phyloP scores from a whole-genome alignment of 2,113 vertebrate genomes.

The Mus spicilegus region DNA sequence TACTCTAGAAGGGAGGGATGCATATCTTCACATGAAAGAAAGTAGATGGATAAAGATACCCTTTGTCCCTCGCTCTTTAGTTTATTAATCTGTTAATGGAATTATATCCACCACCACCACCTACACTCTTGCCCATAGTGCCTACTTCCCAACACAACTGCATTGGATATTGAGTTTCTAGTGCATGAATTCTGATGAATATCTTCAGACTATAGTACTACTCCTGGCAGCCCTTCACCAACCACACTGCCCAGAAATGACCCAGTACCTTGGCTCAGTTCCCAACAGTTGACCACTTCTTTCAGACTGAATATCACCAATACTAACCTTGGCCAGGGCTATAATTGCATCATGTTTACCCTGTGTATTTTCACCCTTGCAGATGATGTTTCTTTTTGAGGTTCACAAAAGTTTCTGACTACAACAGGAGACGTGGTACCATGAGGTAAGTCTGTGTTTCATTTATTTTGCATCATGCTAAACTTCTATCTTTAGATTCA shows the following conservation, averaged over 20 bases:
- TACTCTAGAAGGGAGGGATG: background rate
- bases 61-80: background rate
- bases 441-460: background rate
- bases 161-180: background rate
- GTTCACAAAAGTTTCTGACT: background rate
- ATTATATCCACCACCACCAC: no score
- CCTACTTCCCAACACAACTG: background rate
- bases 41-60: background rate
- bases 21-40: background rate
- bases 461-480: background rate
- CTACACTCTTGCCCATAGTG: background rate
- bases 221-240: background rate
- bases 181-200: background rate
- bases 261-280: background rate
- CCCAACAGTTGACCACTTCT: background rate
- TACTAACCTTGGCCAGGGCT: background rate
- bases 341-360: background rate
- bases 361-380: background rate
- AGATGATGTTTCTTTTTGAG: background rate
- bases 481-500: background rate
- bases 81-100: background rate
- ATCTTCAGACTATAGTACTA: background rate
- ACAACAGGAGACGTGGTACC: background rate
- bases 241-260: no score
- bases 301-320: background rate